Conservation (phyloP, 2,888 invertebrate genomes). For the Homarus gammarus region DNA sequence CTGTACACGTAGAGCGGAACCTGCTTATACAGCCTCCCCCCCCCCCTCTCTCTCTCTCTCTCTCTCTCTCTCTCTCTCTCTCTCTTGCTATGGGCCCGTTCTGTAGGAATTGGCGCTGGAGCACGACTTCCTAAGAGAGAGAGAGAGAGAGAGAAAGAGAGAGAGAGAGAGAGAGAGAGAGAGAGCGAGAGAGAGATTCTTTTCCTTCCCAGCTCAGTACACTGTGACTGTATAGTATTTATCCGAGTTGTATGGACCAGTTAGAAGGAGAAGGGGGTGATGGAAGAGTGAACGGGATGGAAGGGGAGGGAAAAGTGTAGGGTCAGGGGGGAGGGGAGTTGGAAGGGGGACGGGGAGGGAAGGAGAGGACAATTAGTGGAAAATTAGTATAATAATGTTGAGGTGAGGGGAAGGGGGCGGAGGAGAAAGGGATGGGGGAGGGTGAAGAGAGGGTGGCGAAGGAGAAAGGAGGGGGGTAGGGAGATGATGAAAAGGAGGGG, state of each 20-base stretch:
- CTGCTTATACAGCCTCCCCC: neutral
- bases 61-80: neutral
- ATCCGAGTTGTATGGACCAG: too few relatives aligned
- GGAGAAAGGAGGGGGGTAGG: neutral
- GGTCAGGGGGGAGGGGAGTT: neutral
- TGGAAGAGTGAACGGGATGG: neutral
- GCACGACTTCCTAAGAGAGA: too few relatives aligned
- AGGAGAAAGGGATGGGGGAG: neutral
- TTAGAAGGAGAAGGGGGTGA: neutral
- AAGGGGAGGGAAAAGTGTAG: neutral
- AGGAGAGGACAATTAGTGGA: neutral
- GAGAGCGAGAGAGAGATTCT: too few relatives aligned
- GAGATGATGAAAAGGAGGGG: neutral
- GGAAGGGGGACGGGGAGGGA: neutral
- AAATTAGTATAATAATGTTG: neutral
- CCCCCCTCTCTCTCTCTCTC: neutral
- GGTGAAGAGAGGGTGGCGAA: neutral
- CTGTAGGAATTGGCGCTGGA: too few relatives aligned
- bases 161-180: slow-evolving; percentile 17
- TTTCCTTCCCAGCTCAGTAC: too few relatives aligned
- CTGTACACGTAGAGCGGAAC: neutral
- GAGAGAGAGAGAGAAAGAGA: neutral
- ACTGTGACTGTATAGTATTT: too few relatives aligned
- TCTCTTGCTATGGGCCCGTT: neutral
- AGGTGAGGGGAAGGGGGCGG: neutral